These are phyloP conservation scores for Drosophila saltans DNA, from an alignment of 1,140 invertebrate genomes.

Conservation along the genomic window DNA sequence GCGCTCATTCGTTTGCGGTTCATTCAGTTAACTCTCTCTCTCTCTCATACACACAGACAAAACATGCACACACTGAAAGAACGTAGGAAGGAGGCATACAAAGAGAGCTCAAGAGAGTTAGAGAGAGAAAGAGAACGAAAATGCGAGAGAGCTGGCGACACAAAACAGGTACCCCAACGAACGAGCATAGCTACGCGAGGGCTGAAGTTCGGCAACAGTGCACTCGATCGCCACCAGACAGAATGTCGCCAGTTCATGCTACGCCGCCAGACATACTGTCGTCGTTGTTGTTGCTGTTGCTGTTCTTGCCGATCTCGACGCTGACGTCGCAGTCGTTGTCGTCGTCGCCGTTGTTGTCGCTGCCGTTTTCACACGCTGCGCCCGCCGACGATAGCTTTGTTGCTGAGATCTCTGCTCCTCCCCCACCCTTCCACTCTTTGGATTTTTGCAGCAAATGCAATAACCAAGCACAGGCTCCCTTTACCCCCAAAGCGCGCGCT, in stretches of 20 bases:
- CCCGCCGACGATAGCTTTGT: conserved; percentile 8
- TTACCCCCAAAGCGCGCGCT: background rate
- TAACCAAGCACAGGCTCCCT: conserved; percentile 14
- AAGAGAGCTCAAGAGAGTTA: background rate
- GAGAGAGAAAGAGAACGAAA: background rate
- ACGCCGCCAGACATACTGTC: conserved; percentile 88
- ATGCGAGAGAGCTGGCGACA: conserved; percentile 33
- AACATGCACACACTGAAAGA: background rate
- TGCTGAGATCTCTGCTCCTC: conserved; percentile 15
- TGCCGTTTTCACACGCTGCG: conserved; percentile 40
- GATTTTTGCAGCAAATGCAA: conserved; percentile 41
- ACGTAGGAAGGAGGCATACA: conserved; percentile 23
- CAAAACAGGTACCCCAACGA: conserved; percentile 31
- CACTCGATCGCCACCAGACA: conserved; percentile 91
- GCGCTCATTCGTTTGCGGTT: conserved; percentile 41
- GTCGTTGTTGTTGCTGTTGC: conserved; percentile 76
- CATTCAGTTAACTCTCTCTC: conserved; percentile 36
- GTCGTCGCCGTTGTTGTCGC: conserved; percentile 11
- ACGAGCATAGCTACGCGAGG: conserved; percentile 72
- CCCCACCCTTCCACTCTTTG: conserved; percentile 29
- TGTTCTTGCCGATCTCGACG: conserved; percentile 25
- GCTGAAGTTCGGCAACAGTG: conserved; percentile 87
- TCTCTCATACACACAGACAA: conserved; percentile 20
- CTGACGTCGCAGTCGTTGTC: conserved; percentile 13
- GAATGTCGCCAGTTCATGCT: conserved; percentile 91